These are phyloP conservation scores for Phocides pigmalion DNA, from an alignment of 1,140 invertebrate genomes.

Conservation along the genomic window DNA sequence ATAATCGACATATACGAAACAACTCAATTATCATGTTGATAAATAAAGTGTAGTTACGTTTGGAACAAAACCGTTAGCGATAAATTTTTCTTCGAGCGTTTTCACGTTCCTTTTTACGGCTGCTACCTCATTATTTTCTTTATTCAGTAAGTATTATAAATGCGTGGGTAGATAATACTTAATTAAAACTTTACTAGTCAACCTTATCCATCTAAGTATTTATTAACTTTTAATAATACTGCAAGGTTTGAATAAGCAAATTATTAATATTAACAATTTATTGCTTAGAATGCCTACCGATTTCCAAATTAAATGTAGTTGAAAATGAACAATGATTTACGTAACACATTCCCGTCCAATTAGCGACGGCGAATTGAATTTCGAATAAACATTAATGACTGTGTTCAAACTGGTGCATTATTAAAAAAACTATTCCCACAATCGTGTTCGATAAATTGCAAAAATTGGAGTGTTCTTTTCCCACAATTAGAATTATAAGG, in stretches of 20 bases:
- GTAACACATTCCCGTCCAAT: slow-evolving; percentile 42
- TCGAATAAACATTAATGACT: slow-evolving; percentile 53
- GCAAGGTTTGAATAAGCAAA: neutral
- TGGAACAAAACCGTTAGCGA: no score
- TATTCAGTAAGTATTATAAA: no score
- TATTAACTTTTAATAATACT: no score
- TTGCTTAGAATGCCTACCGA: slow-evolving; percentile 1
- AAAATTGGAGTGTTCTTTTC: slow-evolving; percentile 68
- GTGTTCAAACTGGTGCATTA: slow-evolving; percentile 42
- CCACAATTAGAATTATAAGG: slow-evolving; percentile 70
- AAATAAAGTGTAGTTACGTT: no score
- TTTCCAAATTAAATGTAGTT: slow-evolving; percentile 8
- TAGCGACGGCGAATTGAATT: slow-evolving; percentile 53
- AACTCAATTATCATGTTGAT: no score
- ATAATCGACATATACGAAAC: no score
- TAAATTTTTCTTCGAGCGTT: no score
- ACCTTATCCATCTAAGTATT: no score
- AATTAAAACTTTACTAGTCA: no score
- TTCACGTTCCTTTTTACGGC: no score
- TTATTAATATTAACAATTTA: neutral
- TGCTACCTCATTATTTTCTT: no score
- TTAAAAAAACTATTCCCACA: slow-evolving; percentile 62
- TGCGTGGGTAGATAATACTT: no score
- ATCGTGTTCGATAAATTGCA: slow-evolving; percentile 56
- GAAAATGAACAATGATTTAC: slow-evolving; percentile 22